Conservation (phyloP, 2,797 vertebrate genomes). For the Enteromius anoplus region DNA sequence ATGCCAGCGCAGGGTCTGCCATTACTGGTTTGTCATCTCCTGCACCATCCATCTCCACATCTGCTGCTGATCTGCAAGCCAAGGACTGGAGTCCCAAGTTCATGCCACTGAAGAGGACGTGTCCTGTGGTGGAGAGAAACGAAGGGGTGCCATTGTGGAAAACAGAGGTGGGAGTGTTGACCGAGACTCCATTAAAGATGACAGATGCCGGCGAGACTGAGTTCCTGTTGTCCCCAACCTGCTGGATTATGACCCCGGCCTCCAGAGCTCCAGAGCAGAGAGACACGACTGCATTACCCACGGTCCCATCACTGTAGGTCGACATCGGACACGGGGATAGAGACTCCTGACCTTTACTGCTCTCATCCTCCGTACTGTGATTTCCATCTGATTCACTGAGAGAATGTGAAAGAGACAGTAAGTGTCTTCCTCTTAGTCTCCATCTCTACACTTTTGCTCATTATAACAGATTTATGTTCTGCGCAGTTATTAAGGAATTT, state of each 20-base stretch:
- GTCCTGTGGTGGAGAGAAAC: constrained; percentile 91
- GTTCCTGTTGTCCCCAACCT: constrained; percentile 92
- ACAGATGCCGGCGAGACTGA: constrained; percentile 81
- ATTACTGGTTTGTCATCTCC: constrained; percentile 84
- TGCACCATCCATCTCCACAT: constrained; percentile 82
- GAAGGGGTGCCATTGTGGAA: constrained; percentile 85
- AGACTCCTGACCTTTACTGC: constrained; percentile 95
- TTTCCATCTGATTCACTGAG: constrained; percentile 85
- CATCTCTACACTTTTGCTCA: neutral
- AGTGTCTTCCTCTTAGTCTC: neutral
- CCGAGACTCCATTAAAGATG: constrained; percentile 81
- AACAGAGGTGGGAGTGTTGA: constrained; percentile 58
- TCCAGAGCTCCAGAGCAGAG: constrained; percentile 71
- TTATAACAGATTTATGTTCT: neutral
- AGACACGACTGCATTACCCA: constrained; percentile 80
- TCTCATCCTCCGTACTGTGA: constrained; percentile 92
- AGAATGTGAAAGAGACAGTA: constrained; percentile 69
- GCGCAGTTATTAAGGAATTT: neutral
- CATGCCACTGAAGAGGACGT: constrained; percentile 69
- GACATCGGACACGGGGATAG: constrained; percentile 90
- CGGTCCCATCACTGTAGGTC: constrained; percentile 81
- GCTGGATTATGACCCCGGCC: constrained; percentile 81
- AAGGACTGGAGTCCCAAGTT: constrained; percentile 87
- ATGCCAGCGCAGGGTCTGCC: constrained; percentile 80
- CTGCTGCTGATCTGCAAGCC: constrained; percentile 84